Conservation (phyloP, 2,113 vertebrate species). For the Platysteira castanea region DNA sequence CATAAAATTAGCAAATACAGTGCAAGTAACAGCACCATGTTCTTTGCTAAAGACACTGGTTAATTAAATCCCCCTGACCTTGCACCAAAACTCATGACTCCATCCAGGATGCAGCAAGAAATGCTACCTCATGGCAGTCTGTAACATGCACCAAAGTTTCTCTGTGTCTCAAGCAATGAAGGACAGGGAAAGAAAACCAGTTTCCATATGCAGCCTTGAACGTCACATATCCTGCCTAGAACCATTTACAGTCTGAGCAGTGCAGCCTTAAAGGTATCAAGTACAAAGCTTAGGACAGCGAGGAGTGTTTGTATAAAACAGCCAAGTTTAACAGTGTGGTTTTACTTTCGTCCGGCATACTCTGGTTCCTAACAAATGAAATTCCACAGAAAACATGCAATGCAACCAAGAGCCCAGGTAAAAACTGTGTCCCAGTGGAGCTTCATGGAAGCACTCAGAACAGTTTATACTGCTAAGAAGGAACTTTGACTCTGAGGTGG, state of each 20-base stretch:
- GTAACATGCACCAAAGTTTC: background rate
- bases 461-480: background rate
- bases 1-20: background rate
- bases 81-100: rapidly evolving
- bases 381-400: background rate
- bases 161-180: background rate
- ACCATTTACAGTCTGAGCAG: background rate
- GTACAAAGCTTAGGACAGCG: background rate
- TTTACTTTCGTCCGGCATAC: background rate
- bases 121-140: background rate
- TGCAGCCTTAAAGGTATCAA: background rate
- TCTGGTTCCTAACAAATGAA: background rate
- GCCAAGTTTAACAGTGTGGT: background rate
- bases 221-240: rapidly evolving
- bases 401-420: background rate
- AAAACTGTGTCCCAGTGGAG: background rate
- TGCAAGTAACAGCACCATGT: background rate
- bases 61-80: background rate
- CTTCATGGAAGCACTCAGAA: background rate
- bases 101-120: background rate
- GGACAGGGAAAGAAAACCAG: background rate
- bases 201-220: background rate
- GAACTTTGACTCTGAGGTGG: background rate
- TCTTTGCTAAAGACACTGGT: background rate
- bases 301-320: background rate